A percentile compares a stretch with the other conserved stretches of the same genome.
These are phyloP conservation scores for Nettapus auritus DNA, from an alignment of 2,113 vertebrate species.

Conservation along the genomic window DNA sequence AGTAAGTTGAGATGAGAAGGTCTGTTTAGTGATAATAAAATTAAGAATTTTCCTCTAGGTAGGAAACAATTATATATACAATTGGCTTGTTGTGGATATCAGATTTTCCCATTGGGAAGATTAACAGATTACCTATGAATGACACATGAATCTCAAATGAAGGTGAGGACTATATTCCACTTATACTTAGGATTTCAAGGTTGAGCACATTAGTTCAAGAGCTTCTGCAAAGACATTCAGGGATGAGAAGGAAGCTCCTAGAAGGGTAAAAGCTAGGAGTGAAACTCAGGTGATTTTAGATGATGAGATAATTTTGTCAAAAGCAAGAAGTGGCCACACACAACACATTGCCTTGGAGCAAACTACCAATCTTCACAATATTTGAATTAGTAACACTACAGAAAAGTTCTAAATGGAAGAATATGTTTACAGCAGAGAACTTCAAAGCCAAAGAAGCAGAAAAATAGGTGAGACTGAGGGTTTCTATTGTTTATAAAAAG, in stretches of 20 bases:
- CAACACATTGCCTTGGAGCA: fast-evolving
- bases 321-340: background rate
- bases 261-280: background rate
- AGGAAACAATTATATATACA: background rate
- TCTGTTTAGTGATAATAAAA: background rate
- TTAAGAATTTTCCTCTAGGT: background rate
- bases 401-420: background rate
- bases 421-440: background rate
- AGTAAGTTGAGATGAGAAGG: background rate
- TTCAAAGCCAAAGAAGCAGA: background rate
- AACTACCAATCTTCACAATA: background rate
- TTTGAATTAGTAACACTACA: background rate
- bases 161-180: background rate
- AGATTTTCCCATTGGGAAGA: background rate
- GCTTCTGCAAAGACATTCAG: background rate
- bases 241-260: background rate
- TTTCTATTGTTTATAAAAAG: background rate
- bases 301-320: background rate
- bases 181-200: background rate
- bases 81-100: background rate
- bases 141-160: background rate
- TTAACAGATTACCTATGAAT: background rate
- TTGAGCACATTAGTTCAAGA: background rate
- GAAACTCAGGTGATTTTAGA: background rate
- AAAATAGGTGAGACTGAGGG: background rate